These are phyloP conservation scores for Lathamus discolor DNA, from an alignment of 2,113 vertebrate genomes.

Conservation along the genomic window DNA sequence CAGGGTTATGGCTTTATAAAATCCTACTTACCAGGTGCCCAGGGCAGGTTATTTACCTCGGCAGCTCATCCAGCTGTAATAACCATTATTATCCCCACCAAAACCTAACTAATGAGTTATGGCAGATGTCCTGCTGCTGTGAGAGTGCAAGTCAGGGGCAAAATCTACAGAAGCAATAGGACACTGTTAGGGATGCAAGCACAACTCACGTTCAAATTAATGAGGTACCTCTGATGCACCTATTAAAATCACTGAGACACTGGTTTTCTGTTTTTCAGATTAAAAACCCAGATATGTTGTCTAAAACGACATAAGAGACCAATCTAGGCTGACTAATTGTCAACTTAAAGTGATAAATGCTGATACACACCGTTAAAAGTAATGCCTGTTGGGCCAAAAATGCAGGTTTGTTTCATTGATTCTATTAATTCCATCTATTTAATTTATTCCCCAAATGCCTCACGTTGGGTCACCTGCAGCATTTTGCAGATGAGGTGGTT, in stretches of 20 bases:
- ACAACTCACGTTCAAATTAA: background rate
- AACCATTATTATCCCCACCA: background rate
- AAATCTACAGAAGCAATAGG: background rate
- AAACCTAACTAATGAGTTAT: fast-evolving
- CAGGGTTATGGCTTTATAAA: background rate
- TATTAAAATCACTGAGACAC: fast-evolving
- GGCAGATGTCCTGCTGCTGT: background rate
- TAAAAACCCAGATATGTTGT: background rate
- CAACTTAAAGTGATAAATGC: background rate
- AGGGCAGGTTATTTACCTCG: background rate
- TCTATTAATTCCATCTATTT: background rate
- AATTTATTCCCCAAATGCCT: background rate
- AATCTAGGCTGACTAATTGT: background rate
- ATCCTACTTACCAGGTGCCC: background rate
- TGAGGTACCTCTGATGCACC: background rate
- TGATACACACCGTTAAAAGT: background rate
- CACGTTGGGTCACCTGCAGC: background rate
- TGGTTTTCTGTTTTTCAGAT: background rate
- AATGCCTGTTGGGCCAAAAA: background rate
- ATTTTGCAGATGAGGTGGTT: background rate
- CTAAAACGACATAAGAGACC: background rate
- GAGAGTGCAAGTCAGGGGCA: background rate
- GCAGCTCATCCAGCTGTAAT: background rate
- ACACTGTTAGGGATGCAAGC: fast-evolving
- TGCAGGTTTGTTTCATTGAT: background rate